phyloP scores from a whole-genome alignment of 2,888 invertebrate species.

The Papilio demoleus region DNA sequence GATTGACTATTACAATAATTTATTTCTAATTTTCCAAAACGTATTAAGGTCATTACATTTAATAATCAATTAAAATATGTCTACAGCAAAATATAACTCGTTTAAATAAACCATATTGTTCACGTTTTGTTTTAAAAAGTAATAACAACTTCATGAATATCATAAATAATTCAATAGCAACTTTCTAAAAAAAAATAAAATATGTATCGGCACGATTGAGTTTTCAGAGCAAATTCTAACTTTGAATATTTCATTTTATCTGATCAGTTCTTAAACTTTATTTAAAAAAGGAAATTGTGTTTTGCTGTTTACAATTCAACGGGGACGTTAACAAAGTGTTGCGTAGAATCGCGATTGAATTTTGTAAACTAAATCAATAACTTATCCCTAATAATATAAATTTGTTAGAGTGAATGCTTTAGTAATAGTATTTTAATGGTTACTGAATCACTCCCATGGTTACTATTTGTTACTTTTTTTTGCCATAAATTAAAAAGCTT shows the following conservation, averaged over 20 bases:
- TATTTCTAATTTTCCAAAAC: no score
- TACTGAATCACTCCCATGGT: background rate
- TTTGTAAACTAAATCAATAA: background rate
- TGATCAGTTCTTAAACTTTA: constrained; percentile 25
- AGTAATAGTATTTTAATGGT: background rate
- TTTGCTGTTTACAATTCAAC: constrained; percentile 6
- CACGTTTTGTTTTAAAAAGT: constrained; percentile 13
- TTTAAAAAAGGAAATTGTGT: constrained; percentile 16
- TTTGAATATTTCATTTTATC: constrained; percentile 24
- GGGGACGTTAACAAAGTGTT: background rate
- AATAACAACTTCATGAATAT: constrained; percentile 13
- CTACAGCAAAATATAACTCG: background rate
- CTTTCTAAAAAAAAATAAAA: constrained; percentile 9
- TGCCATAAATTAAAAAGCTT: background rate
- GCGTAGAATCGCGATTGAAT: background rate
- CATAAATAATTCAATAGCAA: constrained; percentile 13
- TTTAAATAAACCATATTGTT: background rate
- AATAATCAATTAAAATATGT: background rate
- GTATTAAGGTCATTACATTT: no score
- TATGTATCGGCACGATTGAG: constrained; percentile 27
- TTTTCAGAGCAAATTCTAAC: constrained; percentile 16
- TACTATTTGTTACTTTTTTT: no score
- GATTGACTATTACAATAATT: no score
- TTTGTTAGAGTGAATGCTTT: background rate
- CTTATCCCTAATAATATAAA: background rate